These are phyloP conservation scores for Gadus chalcogrammus DNA, from an alignment of 2,113 vertebrate genomes.

Conservation along the genomic window DNA sequence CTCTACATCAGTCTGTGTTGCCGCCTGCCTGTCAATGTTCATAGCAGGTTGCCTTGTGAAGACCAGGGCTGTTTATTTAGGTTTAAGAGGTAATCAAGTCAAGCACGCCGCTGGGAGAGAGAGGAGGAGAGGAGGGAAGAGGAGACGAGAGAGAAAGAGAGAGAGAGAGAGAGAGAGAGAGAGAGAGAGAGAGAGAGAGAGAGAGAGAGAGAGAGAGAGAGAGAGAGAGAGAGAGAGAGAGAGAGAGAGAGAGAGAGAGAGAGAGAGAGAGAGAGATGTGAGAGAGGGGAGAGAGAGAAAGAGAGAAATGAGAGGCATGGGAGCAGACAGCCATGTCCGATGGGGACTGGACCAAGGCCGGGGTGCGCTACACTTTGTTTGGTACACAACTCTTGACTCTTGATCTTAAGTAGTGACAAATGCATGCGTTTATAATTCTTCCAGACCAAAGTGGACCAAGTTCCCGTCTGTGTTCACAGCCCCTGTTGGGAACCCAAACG, in stretches of 20 bases:
- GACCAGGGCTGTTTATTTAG: slow-evolving; percentile 63
- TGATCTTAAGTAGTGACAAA: too few relatives aligned
- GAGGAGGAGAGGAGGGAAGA: slow-evolving; percentile 15
- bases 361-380: too few relatives aligned
- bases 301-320: background rate
- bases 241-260: background rate
- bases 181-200: background rate
- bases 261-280: too few relatives aligned
- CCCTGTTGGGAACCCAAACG: too few relatives aligned
- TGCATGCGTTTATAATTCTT: too few relatives aligned
- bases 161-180: background rate
- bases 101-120: slow-evolving; percentile 41
- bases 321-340: slow-evolving; percentile 54
- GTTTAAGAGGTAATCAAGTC: slow-evolving; percentile 66
- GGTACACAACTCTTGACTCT: too few relatives aligned
- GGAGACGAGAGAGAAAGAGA: background rate
- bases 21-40: slow-evolving; percentile 19
- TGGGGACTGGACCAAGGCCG: slow-evolving; percentile 15
- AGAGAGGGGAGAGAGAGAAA: too few relatives aligned
- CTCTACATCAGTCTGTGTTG: slow-evolving; percentile 41
- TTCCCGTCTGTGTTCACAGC: too few relatives aligned
- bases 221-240: too few relatives aligned
- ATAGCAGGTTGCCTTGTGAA: slow-evolving; percentile 54
- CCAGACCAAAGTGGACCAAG: too few relatives aligned
- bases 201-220: background rate